Evolutionary conservation across 2,888 invertebrate genomes (phyloP), one percentile per base, ranked within the genome.

Genomic region (Thymelicus lineola): DNA sequence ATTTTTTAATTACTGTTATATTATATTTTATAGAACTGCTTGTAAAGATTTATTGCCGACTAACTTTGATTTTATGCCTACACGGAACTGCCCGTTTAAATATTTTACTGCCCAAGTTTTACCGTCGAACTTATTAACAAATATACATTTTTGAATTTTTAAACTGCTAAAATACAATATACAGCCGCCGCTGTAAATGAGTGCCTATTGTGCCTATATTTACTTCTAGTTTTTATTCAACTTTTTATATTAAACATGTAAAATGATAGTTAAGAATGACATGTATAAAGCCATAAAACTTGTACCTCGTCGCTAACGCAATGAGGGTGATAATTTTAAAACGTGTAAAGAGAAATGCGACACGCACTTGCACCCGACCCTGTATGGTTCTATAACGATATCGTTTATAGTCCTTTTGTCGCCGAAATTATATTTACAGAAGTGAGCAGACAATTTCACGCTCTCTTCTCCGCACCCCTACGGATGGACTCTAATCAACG

Each of bases 391-490:
- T 64, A 69, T 69, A 70, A 70, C 63, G 86, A 83, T 92, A 91
- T 91, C 92, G 91, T 92, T 92, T 90, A 90, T 91, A 89, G 91
- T 89, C 93, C 93, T 93, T 93, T 93, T 93, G 93, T 93, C 91
- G 86, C 88, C 91, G 84, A 93, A 93, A 93, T 93, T 91, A 93
- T 93, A 93, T 93, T 93, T 93, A 93, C 93, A 93, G 91, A 93
- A 93, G 92, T 91, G 93, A 93, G 90, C 92, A 92, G 93, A 93
- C 93, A 94, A 94, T 93, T 94, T 94, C 93, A 94, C 92, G 93
- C 86, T 93, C 90, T 89, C 91, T 91, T 89, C 91, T 85, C 85
- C 78, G 91, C 92, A 87, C 94, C 89, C 89, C 86, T 85, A 78
- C 81, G 80, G 57, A 82, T 82, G 88, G 88, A 91, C 91, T 90